Percentiles rank a stretch among this genome's conserved stretches.
These are phyloP conservation scores for Pithys albifrons DNA, from an alignment of 2,113 vertebrate genomes.

Conservation along the genomic window DNA sequence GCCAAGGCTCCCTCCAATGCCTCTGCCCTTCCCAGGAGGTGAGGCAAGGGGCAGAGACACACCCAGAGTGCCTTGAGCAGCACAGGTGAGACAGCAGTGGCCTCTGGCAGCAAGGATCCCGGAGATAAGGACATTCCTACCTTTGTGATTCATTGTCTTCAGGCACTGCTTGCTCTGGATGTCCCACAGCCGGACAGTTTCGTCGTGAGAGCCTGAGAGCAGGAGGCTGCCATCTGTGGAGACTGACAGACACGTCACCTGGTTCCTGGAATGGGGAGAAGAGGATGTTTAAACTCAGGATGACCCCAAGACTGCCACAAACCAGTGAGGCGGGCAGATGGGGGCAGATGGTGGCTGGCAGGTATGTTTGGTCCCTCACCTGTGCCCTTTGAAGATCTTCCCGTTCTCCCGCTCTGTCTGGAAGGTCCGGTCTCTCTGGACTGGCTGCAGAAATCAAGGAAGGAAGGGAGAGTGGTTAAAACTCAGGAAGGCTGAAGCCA, in stretches of 20 bases:
- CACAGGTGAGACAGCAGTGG: background rate
- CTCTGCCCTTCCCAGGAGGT: background rate
- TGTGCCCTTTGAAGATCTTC: conserved; percentile 92
- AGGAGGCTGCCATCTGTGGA: conserved; percentile 90
- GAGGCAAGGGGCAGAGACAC: background rate
- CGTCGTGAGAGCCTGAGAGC: conserved; percentile 92
- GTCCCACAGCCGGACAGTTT: conserved; percentile 92
- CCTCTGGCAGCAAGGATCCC: background rate
- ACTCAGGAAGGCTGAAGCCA: background rate
- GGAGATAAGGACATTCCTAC: conserved; percentile 66
- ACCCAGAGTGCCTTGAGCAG: background rate
- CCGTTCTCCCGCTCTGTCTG: conserved; percentile 83
- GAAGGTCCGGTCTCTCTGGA: conserved; percentile 86
- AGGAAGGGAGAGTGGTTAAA: background rate
- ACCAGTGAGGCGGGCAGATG: background rate
- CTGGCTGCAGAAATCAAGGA: conserved; percentile 70
- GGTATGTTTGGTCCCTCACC: conserved; percentile 70
- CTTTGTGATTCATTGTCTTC: conserved; percentile 88
- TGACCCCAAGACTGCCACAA: background rate
- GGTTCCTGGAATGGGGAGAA: conserved; percentile 79
- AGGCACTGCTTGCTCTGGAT: conserved; percentile 94
- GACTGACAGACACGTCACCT: conserved; percentile 92
- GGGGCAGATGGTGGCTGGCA: background rate
- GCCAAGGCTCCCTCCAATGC: background rate
- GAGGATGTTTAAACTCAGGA: background rate